Base-by-base conservation (phyloP, 30 jellyfish, hydroid and myxozoan species). In the Aurelia aurita region DNA sequence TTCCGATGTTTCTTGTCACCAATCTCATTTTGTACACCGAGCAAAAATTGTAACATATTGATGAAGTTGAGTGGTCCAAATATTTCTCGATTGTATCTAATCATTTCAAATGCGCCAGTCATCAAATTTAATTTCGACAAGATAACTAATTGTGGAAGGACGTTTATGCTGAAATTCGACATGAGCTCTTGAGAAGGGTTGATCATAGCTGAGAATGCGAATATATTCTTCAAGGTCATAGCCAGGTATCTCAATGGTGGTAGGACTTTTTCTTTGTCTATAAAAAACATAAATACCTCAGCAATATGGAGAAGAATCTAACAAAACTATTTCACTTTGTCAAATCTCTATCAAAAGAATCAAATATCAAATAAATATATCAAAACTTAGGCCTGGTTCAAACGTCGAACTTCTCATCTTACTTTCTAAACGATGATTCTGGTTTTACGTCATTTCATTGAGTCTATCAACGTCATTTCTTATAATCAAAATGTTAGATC, bases 81-180 rank as follows among this genome's bases (percentile, higher is more conserved):
- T 12, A 55, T 51, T 27, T 72, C 60, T 69, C 65, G 35, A 80
- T 88, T 92, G 85, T 88, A 88, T 18, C 65, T 63, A 44, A 88
- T 71, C 84, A 88, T 63, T 71, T 88, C 91, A 53, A 65, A 88
- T 20, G 82, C 97, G 2, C 97, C 97, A 49, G 89, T 69, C 58
- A 69, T 71, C 59, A 62, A 35, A 78, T 79, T 88, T 25, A 88
- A 72, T 28, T 79, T 85, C n/a, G 68, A 44, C 55, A 88, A 43
- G 15, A 74, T 65, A 8, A 82, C 45, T 43, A 88, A 58, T 43
- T 88, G 84, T 2, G 97, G 97, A 2, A 88, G 79, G 1, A 28
- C 14, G 7, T 34, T 61, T 34, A 88, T 59, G 29, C 83, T 74
- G 58, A 88, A 80, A 47, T 67, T 68, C 21, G 72, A 46, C 79